phyloP scores from a whole-genome alignment of 1,140 invertebrate genomes.

The Probaryconus sp. region DNA sequence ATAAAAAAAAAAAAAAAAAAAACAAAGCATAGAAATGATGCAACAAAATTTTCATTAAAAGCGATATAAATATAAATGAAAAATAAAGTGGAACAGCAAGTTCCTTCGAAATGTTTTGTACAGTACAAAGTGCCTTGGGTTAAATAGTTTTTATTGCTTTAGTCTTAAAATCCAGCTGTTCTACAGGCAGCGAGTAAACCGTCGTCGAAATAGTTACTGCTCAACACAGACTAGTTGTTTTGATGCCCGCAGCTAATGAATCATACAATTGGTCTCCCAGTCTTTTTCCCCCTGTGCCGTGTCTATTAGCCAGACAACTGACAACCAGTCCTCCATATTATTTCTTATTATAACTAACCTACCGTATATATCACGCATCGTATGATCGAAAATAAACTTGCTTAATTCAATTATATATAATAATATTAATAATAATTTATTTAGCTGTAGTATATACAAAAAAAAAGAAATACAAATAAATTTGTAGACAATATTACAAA shows the following conservation, averaged over 20 bases:
- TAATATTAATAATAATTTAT: conserved; percentile 1
- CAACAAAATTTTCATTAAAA: too few relatives aligned
- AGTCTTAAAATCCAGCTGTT: conserved; percentile 61
- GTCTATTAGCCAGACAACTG: conserved; percentile 48
- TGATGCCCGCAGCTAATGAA: conserved; percentile 65
- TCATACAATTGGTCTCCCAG: conserved; percentile 58
- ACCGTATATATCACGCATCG: conserved; percentile 21
- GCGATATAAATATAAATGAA: too few relatives aligned
- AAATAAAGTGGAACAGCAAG: too few relatives aligned
- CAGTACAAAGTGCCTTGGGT: conserved; percentile 5
- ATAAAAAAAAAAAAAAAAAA: too few relatives aligned
- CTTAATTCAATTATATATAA: conserved; percentile 11
- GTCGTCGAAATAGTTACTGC: conserved; percentile 63
- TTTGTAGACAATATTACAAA: too few relatives aligned
- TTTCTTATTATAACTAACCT: conserved; percentile 48
- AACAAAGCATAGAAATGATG: too few relatives aligned
- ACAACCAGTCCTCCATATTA: conserved; percentile 44
- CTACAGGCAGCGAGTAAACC: conserved; percentile 42
- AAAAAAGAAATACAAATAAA: too few relatives aligned
- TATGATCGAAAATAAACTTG: conserved; percentile 22
- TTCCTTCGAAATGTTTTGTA: too few relatives aligned
- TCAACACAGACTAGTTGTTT: conserved; percentile 64
- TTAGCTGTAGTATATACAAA: too few relatives aligned
- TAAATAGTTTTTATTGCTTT: conserved; percentile 43
- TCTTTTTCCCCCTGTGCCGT: conserved; percentile 28